Evolutionary conservation across 64 coral and sea anemone genomes (phyloP), one percentile per base, ranked within the genome.

Genomic region (Stichodactyla mertensii): DNA sequence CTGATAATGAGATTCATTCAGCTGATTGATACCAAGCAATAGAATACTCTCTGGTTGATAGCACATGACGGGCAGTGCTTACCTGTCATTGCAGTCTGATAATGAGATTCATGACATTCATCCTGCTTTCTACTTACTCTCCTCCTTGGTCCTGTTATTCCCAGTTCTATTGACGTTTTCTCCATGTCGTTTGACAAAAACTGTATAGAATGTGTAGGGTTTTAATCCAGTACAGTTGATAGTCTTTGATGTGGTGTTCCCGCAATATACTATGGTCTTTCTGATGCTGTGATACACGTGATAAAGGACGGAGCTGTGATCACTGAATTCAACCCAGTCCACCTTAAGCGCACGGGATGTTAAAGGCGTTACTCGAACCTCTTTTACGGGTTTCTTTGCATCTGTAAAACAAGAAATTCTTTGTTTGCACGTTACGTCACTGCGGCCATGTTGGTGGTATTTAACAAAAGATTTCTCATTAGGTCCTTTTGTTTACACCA

Each of bases 231-330:
- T 26, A 11, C 90, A 92, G 12, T 83, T 87, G 51, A 87, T 86
- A 15, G n/a, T n/a, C 54, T 71, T 80, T 14, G 78, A 57, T 7
- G 90, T 92, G 26, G 90, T 92, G 80, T 92, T 92, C 80, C 90
- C 90, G 59, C 90, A 92, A 45, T 92, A 92, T 36, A 20, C 84
- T 14, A 87, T 52, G 52, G 86, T 52, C 27, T 87, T 83, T 15
- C 19, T 86, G 0, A 51, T 9, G 26, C 56, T 55, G 26, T 83
- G 60, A 10, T 87, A 92, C 52, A 92, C 85, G 52, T 92, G 90
- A 77, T 92, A 92, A 31, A 83, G 31, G 4, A 70, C 14, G 55
- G 79, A 52, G 1, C n/a, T 27, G 18, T 53, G 79, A 20, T 4
- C 19, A 22, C 60, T 59, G 16, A 31, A 61, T 14, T 92, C 90